These are phyloP conservation scores for Lepus townsendii DNA, from an alignment of 2,797 vertebrate genomes.

Conservation along the genomic window DNA sequence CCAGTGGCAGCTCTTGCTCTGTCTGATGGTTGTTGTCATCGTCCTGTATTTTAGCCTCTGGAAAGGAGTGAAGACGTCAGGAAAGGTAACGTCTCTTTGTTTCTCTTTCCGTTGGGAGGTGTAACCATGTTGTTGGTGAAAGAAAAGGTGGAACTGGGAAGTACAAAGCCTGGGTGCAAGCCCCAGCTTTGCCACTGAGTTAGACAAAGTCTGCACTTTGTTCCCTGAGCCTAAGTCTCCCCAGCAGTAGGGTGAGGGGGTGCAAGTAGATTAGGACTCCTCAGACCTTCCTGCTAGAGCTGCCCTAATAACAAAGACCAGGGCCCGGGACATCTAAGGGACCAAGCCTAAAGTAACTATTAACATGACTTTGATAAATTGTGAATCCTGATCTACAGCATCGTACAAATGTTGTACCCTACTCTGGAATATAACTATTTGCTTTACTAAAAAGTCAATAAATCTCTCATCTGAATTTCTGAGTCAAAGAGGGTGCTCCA, in stretches of 20 bases:
- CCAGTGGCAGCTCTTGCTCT: conserved; percentile 95
- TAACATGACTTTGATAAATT: neutral
- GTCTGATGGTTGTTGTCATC: conserved; percentile 95
- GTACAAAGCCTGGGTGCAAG: neutral
- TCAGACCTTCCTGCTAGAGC: neutral
- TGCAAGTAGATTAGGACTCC: neutral
- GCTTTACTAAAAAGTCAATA: neutral
- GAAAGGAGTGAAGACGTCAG: conserved; percentile 99
- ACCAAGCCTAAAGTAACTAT: neutral
- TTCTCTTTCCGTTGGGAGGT: neutral
- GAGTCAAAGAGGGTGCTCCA: neutral
- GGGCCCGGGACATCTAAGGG: neutral
- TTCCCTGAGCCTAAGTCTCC: neutral
- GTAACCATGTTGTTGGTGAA: neutral
- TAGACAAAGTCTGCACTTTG: neutral
- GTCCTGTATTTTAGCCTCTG: conserved; percentile 98
- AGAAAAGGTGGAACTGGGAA: neutral
- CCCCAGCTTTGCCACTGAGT: neutral
- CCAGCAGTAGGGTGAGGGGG: neutral
- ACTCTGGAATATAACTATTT: neutral
- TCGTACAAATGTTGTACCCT: neutral
- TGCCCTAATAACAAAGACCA: neutral
- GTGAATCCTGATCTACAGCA: neutral
- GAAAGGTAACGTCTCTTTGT: conserved; percentile 92
- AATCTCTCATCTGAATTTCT: neutral